A percentile compares a stretch with the other conserved stretches of the same genome.
Conservation (phyloP, 23 tunicate species). For the Ascidia mentula region DNA sequence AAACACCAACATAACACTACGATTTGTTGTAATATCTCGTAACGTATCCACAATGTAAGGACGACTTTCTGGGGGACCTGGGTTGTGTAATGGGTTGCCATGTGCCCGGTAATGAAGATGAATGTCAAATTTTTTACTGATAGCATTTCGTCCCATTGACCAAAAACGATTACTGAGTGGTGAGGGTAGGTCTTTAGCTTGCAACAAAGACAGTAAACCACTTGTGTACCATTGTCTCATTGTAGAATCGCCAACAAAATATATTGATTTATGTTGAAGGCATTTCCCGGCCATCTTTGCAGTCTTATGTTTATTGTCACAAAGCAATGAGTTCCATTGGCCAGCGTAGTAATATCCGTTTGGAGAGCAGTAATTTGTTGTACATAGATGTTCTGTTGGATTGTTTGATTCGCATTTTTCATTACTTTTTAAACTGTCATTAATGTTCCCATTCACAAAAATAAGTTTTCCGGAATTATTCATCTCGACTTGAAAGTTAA, state of each 20-base stretch:
- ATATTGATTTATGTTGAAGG: slow-evolving; percentile 22
- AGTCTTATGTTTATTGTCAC: neutral
- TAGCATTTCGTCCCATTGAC: slow-evolving; percentile 14
- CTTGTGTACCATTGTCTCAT: slow-evolving; percentile 37
- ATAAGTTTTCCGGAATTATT: neutral
- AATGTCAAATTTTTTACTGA: slow-evolving; percentile 7
- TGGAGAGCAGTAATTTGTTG: neutral
- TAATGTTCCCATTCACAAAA: neutral
- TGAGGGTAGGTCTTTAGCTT: slow-evolving; percentile 1
- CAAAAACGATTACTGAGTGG: slow-evolving; percentile 5
- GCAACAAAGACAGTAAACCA: neutral
- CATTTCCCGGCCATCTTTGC: slow-evolving; percentile 4
- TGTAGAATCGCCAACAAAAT: slow-evolving; percentile 59
- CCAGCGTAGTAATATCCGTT: slow-evolving; percentile 12
- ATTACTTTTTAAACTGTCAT: neutral
- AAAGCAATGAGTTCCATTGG: slow-evolving; percentile 12
- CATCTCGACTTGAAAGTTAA: neutral
- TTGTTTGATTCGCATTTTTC: neutral
- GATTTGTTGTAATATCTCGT: slow-evolving; percentile 6
- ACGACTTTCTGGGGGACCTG: slow-evolving; percentile 30
- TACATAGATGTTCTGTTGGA: neutral
- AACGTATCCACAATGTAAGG: slow-evolving; percentile 40
- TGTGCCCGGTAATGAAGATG: slow-evolving; percentile 52
- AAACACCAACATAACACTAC: slow-evolving; percentile 25
- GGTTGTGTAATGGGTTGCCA: slow-evolving; percentile 49